Evolutionary conservation across 64 coral and sea anemone genomes (phyloP).

Genomic region (Orbicella faveolata): DNA sequence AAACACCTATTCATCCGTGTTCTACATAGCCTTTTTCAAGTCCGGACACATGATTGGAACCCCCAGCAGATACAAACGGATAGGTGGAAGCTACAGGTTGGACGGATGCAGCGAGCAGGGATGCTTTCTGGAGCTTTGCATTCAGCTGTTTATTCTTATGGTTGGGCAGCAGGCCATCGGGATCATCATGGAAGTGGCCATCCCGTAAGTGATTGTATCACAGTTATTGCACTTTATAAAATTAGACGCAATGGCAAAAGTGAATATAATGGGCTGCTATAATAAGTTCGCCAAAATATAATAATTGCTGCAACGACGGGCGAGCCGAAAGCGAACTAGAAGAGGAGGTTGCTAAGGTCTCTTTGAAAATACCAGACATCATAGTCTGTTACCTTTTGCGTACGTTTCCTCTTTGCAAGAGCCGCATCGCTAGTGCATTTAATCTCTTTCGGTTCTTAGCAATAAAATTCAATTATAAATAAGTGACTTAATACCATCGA

Average conservation of each 20-base stretch:
- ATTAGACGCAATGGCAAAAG: too few species aligned
- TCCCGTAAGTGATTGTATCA: conserved; percentile 45
- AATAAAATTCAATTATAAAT: too few species aligned
- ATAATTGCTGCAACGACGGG: too few species aligned
- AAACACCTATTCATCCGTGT: conserved; percentile 87
- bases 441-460: too few species aligned
- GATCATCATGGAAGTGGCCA: conserved; percentile 58
- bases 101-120: conserved; percentile 67
- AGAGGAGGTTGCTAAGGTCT: too few species aligned
- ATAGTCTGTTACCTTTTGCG: too few species aligned
- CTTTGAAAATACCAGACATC: too few species aligned
- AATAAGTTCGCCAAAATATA: not conserved
- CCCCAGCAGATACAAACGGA: conserved; percentile 66
- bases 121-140: conserved; percentile 60
- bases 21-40: conserved; percentile 96
- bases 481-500: too few species aligned
- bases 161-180: conserved; percentile 65
- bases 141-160: conserved; percentile 65
- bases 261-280: not conserved
- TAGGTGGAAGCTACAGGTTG: conserved; percentile 17
- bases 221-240: too few species aligned
- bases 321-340: too few species aligned
- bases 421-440: too few species aligned
- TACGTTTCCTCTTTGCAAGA: too few species aligned
- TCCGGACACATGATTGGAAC: conserved; percentile 76